These are phyloP conservation scores for Caenorhabditis briggsae DNA, from an alignment of 1,140 invertebrate genomes.

Conservation along the genomic window DNA sequence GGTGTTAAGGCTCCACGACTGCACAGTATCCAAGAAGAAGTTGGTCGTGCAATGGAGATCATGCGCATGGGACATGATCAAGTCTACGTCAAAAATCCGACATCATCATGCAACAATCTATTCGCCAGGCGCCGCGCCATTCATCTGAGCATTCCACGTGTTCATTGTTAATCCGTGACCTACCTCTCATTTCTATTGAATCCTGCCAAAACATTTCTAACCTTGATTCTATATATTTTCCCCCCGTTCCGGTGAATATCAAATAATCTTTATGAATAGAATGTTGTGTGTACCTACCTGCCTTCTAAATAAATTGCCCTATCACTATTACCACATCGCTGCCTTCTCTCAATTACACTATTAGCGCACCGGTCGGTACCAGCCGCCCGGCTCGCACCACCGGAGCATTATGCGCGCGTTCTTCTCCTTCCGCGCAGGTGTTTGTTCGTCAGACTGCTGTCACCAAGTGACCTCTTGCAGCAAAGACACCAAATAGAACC, in stretches of 20 bases:
- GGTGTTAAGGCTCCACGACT: constrained; percentile 71
- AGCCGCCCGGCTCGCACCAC: constrained; percentile 5
- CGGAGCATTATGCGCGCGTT: not conserved
- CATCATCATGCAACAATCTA: constrained; percentile 60
- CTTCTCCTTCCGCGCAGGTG: not conserved
- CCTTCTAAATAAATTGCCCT: constrained; percentile 4
- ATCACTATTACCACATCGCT: not conserved
- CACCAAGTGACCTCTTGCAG: constrained; percentile 15
- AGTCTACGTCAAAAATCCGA: constrained; percentile 63
- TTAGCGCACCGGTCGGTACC: constrained; percentile 37
- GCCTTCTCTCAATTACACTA: constrained; percentile 32
- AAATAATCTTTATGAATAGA: constrained; percentile 3
- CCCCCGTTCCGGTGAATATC: constrained; percentile 8
- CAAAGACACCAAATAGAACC: constrained; percentile 30
- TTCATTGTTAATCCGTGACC: constrained; percentile 57
- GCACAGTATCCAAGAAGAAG: constrained; percentile 85
- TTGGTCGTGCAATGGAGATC: constrained; percentile 93
- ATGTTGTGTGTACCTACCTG: not conserved
- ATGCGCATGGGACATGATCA: constrained; percentile 94
- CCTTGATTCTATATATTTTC: not conserved
- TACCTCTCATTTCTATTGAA: constrained; percentile 32
- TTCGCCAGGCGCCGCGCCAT: constrained; percentile 56
- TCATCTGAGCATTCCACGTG: constrained; percentile 60
- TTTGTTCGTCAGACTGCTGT: constrained; percentile 49
- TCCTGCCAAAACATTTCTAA: not conserved